These are phyloP conservation scores for Drosophila teissieri DNA, from an alignment of 1,140 invertebrate genomes.

Conservation along the genomic window DNA sequence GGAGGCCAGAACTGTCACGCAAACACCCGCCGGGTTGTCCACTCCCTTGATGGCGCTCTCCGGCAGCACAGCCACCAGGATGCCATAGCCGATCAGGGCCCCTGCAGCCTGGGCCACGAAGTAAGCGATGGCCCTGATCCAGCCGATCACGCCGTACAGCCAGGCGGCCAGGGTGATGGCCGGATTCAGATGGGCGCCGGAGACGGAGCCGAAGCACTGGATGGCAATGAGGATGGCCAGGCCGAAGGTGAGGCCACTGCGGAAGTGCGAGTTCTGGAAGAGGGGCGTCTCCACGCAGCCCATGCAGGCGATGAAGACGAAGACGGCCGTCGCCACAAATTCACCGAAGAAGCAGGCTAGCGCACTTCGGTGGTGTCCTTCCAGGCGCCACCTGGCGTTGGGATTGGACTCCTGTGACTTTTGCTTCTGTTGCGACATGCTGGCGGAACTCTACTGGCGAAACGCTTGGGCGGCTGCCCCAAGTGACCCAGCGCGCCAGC, in stretches of 20 bases:
- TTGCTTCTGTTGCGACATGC: slow-evolving; percentile 59
- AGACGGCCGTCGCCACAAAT: slow-evolving; percentile 89
- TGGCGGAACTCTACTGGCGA: slow-evolving; percentile 42
- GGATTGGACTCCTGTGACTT: slow-evolving; percentile 14
- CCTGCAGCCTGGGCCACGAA: slow-evolving; percentile 90
- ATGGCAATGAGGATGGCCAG: slow-evolving; percentile 83
- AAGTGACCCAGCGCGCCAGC: background rate
- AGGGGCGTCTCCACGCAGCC: slow-evolving; percentile 85
- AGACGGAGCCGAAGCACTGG: slow-evolving; percentile 91
- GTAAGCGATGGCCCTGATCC: slow-evolving; percentile 89
- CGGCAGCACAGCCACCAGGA: slow-evolving; percentile 89
- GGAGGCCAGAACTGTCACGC: slow-evolving; percentile 86
- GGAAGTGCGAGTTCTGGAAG: slow-evolving; percentile 59
- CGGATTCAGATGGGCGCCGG: slow-evolving; percentile 95
- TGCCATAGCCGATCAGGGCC: slow-evolving; percentile 87
- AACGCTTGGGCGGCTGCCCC: background rate
- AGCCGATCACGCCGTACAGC: slow-evolving; percentile 82
- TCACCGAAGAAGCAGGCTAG: slow-evolving; percentile 86
- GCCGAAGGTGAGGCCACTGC: slow-evolving; percentile 70
- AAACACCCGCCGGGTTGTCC: slow-evolving; percentile 85
- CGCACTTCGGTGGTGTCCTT: slow-evolving; percentile 10
- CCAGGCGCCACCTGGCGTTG: slow-evolving; percentile 16
- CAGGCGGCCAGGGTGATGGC: slow-evolving; percentile 91
- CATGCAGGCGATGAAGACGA: slow-evolving; percentile 91
- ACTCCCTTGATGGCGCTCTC: slow-evolving; percentile 66